A percentile compares a stretch with the other conserved stretches of the same genome.
phyloP scores from a whole-genome alignment of 2,888 invertebrate species.

The Maniola hyperantus region DNA sequence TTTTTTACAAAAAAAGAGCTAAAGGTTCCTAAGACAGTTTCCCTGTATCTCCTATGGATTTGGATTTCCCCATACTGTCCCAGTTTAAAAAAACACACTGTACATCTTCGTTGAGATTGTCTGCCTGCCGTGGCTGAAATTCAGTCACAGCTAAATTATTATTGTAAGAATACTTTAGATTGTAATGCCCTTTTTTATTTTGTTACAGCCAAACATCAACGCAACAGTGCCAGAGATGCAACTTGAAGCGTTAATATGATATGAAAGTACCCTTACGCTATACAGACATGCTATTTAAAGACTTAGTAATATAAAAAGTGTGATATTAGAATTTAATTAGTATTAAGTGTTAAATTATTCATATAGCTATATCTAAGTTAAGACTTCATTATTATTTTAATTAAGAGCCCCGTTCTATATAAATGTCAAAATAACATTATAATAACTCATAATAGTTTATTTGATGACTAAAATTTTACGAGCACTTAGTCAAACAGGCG shows the following conservation, averaged over 20 bases:
- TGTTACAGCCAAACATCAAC: constrained; percentile 79
- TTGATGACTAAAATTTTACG: constrained; percentile 3
- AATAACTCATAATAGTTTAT: background rate
- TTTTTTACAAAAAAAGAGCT: too few species aligned
- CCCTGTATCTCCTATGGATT: too few species aligned
- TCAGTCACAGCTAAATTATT: too few species aligned
- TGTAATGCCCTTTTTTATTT: constrained; percentile 39
- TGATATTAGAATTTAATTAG: constrained; percentile 72
- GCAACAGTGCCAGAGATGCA: constrained; percentile 72
- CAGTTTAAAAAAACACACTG: too few species aligned
- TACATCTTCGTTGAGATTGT: too few species aligned
- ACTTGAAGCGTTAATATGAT: constrained; percentile 54
- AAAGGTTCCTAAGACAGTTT: too few species aligned
- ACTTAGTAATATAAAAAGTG: constrained; percentile 55
- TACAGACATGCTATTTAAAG: constrained; percentile 33
- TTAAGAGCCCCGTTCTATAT: constrained; percentile 7
- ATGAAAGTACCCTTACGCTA: constrained; percentile 1
- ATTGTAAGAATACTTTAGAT: background rate
- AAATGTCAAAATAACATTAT: constrained; percentile 3
- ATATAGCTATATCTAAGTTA: constrained; percentile 33
- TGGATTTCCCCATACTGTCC: too few species aligned
- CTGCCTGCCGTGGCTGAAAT: too few species aligned
- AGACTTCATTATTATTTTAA: constrained; percentile 9
- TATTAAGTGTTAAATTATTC: constrained; percentile 73
- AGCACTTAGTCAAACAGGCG: background rate